A percentile compares a stretch with the other conserved stretches of the same genome.
Conservation (phyloP, 1,140 invertebrate species). For the Bombus sibiricus region DNA sequence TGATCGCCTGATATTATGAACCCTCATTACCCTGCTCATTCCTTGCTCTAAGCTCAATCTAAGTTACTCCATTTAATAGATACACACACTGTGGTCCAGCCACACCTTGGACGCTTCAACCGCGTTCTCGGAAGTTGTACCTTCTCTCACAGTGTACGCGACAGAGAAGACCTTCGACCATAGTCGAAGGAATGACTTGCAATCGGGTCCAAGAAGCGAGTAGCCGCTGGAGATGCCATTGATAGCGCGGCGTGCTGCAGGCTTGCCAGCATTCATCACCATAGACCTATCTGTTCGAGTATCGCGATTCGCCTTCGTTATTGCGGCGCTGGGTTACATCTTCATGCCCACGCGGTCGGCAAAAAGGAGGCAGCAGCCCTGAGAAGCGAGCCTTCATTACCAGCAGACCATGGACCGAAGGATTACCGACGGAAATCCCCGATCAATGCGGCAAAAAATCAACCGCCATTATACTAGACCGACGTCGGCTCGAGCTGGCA, state of each 20-base stretch:
- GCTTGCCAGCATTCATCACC: slow-evolving; percentile 68
- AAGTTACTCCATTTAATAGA: slow-evolving; percentile 23
- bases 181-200: slow-evolving; percentile 63
- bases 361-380: not conserved
- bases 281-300: slow-evolving; percentile 63
- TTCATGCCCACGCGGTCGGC: slow-evolving; percentile 57
- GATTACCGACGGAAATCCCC: slow-evolving; percentile 43
- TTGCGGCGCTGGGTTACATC: slow-evolving; percentile 63
- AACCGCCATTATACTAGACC: slow-evolving; percentile 13
- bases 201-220: slow-evolving; percentile 42
- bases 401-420: slow-evolving; percentile 12
- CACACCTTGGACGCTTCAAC: slow-evolving; percentile 25
- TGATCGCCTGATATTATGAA: not conserved
- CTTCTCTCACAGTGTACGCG: not conserved
- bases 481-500: not conserved
- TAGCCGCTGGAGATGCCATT: slow-evolving; percentile 64
- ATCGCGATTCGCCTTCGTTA: slow-evolving; percentile 67
- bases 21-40: not conserved
- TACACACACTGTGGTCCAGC: slow-evolving; percentile 5
- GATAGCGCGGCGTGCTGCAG: slow-evolving; percentile 61
- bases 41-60: not conserved
- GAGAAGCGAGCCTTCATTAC: slow-evolving; percentile 49
- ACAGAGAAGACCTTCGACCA: not conserved
- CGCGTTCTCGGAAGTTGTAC: slow-evolving; percentile 17
- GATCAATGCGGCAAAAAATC: slow-evolving; percentile 44